Evolutionary conservation across 2,888 invertebrate genomes (phyloP).

Genomic region (Beris morrisii): DNA sequence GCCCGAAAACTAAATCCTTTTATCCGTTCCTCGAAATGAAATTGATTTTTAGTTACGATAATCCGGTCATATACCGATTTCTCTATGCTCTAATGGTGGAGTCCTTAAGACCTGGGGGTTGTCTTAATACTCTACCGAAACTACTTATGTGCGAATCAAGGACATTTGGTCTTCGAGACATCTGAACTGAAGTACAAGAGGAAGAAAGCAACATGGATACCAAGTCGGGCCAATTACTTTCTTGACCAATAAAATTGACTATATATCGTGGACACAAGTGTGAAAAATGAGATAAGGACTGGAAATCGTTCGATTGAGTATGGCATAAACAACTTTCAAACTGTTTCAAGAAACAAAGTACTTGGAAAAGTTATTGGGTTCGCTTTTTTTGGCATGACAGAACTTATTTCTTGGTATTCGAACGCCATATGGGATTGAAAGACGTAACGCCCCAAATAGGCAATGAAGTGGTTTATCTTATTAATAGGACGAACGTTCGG

Average conservation of each 20-base stretch:
- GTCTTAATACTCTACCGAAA: too few species aligned
- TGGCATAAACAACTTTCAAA: slow-evolving; percentile 35
- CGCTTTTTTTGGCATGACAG: too few species aligned
- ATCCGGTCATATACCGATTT: slow-evolving; percentile 32
- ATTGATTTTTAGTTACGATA: slow-evolving; percentile 35
- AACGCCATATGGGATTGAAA: too few species aligned
- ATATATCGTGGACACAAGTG: slow-evolving; percentile 36
- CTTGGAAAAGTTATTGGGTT: neutral
- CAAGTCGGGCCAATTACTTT: slow-evolving; percentile 28
- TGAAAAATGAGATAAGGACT: slow-evolving; percentile 34
- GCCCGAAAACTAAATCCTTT: slow-evolving; percentile 17
- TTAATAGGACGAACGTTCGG: too few species aligned
- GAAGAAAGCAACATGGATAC: neutral
- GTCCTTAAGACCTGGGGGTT: neutral
- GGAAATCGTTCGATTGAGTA: slow-evolving; percentile 32
- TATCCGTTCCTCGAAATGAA: slow-evolving; percentile 25
- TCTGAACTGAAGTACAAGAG: neutral
- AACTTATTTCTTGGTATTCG: too few species aligned
- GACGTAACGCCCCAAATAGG: too few species aligned
- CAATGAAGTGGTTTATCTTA: too few species aligned
- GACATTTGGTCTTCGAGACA: neutral
- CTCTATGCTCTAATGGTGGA: neutral
- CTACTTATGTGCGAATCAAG: too few species aligned
- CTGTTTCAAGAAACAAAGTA: slow-evolving; percentile 10
- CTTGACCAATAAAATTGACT: slow-evolving; percentile 31